phyloP scores from a whole-genome alignment of 2,888 invertebrate genomes.

The Eristalis arbustorum region DNA sequence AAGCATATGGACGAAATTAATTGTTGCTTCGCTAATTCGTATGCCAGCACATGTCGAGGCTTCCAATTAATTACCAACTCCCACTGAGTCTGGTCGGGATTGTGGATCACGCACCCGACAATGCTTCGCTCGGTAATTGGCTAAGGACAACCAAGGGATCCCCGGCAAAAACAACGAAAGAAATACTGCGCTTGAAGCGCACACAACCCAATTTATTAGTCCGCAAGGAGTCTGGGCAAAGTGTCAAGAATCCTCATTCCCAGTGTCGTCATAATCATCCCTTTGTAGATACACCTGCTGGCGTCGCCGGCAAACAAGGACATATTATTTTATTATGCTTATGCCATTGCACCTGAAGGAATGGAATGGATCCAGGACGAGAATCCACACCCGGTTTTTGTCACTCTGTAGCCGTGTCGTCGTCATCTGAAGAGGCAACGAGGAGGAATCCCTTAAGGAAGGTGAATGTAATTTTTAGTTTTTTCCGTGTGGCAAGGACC shows the following conservation, averaged over 20 bases:
- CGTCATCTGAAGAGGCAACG: neutral
- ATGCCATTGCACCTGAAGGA: conserved; percentile 20
- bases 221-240: conserved; percentile 3
- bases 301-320: conserved; percentile 29
- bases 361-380: too few species aligned
- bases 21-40: conserved; percentile 67
- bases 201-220: conserved; percentile 48
- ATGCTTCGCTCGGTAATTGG: conserved; percentile 46
- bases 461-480: conserved; percentile 65
- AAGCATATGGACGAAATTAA: conserved; percentile 57
- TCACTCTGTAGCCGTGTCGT: neutral
- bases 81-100: conserved; percentile 39
- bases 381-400: too few species aligned
- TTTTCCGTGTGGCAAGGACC: conserved; percentile 9
- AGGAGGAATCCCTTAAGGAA: conserved; percentile 5
- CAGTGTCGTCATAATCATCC: neutral
- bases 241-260: neutral
- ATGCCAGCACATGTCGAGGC: conserved; percentile 65
- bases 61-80: conserved; percentile 65
- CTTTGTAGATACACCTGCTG: neutral
- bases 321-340: conserved; percentile 46
- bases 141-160: neutral
- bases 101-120: conserved; percentile 57
- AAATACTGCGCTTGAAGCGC: neutral
- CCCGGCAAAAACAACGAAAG: neutral